phyloP scores from a whole-genome alignment of 2,888 invertebrate genomes.

The Trichopoda pennipes region DNA sequence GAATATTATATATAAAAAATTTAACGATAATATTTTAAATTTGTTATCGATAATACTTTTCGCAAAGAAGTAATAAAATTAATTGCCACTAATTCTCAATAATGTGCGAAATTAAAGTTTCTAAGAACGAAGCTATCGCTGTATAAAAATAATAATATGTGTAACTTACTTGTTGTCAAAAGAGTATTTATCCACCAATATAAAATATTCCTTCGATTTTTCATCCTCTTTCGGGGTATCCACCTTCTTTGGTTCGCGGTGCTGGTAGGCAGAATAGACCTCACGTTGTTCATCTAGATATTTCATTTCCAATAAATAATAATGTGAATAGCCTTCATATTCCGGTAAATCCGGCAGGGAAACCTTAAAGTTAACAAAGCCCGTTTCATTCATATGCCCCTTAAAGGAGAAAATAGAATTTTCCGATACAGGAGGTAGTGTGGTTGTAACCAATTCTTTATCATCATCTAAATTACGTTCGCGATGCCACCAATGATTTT shows the following conservation, averaged over 20 bases:
- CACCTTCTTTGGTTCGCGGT: constrained; percentile 74
- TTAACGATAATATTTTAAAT: no score
- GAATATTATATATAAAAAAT: no score
- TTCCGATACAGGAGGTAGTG: constrained; percentile 54
- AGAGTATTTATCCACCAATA: constrained; percentile 66
- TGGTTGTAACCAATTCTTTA: constrained; percentile 21
- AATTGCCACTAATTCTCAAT: no score
- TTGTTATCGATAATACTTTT: no score
- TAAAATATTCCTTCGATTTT: constrained; percentile 73
- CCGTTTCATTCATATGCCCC: constrained; percentile 83
- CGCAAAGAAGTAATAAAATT: no score
- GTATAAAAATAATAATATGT: no score
- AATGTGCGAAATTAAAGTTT: no score
- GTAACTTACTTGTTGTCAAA: constrained; percentile 69
- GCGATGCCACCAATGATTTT: constrained; percentile 62
- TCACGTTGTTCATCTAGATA: constrained; percentile 73
- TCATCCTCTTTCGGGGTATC: constrained; percentile 66
- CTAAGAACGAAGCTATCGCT: no score
- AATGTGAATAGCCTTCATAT: constrained; percentile 72
- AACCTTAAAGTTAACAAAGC: constrained; percentile 85
- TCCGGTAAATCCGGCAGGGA: constrained; percentile 82
- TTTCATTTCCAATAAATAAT: constrained; percentile 71
- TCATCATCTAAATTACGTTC: constrained; percentile 39
- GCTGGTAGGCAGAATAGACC: constrained; percentile 68
- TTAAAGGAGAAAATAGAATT: constrained; percentile 80